Percentiles rank a stretch among this genome's conserved stretches.
These are phyloP conservation scores for Channa argus DNA, from an alignment of 2,113 vertebrate species.

Conservation along the genomic window DNA sequence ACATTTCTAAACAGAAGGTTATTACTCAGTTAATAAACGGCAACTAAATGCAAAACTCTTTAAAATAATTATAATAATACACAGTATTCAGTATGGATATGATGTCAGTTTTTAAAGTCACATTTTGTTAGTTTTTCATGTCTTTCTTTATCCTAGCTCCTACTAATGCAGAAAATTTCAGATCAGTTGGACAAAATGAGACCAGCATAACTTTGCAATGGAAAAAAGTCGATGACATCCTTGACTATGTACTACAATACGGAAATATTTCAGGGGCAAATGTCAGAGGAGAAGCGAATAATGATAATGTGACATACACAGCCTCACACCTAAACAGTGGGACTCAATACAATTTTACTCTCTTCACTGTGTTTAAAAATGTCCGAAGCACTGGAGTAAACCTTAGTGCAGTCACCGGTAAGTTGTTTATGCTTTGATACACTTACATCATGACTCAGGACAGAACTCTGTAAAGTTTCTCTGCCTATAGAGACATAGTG, in stretches of 20 bases:
- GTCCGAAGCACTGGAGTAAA: slow-evolving; percentile 12
- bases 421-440: not conserved
- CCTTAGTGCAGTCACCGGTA: slow-evolving; percentile 28
- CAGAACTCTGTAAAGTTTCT: too few relatives aligned
- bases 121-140: too few relatives aligned
- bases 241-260: not conserved
- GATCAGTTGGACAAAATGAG: not conserved
- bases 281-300: not conserved
- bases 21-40: too few relatives aligned
- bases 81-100: too few relatives aligned
- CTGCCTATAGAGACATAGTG: too few relatives aligned
- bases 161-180: not conserved
- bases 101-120: too few relatives aligned
- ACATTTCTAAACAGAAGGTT: too few relatives aligned
- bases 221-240: accelerated
- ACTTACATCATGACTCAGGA: too few relatives aligned
- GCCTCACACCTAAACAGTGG: slow-evolving; percentile 19
- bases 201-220: slow-evolving; percentile 39
- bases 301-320: accelerated
- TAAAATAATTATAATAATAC: too few relatives aligned
- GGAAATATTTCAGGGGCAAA: accelerated
- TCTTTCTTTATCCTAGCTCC: not conserved
- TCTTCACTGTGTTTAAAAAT: slow-evolving; percentile 35
- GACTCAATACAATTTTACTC: slow-evolving; percentile 41
- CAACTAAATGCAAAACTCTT: too few relatives aligned